Conservation (phyloP, 2,797 vertebrate genomes). For the Cheirogaleus major region DNA sequence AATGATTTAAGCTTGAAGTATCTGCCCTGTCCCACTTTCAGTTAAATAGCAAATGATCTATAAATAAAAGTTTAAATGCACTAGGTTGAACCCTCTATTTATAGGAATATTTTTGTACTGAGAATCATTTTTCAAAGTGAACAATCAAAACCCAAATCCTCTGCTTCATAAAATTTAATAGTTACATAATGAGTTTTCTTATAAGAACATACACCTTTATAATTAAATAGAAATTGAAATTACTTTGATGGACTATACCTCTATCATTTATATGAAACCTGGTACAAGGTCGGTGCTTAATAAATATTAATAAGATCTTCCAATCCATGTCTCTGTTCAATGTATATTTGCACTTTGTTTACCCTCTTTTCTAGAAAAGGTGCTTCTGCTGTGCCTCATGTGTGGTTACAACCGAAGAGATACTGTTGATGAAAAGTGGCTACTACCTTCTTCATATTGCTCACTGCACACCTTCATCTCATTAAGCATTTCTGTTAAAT, state of each 20-base stretch:
- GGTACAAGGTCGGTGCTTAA: neutral
- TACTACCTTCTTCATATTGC: neutral
- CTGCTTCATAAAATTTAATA: conserved; percentile 60
- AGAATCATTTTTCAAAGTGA: conserved; percentile 56
- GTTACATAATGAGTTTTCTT: conserved; percentile 54
- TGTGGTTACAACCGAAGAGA: neutral
- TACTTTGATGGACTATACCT: neutral
- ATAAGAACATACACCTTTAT: conserved; percentile 13
- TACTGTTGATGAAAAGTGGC: neutral
- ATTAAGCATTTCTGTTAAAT: conserved; percentile 49
- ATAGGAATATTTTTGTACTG: conserved; percentile 39
- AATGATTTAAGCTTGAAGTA: conserved; percentile 17
- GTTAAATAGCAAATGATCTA: conserved; percentile 39
- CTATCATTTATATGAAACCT: neutral
- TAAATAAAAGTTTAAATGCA: conserved; percentile 48
- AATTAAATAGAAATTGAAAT: conserved; percentile 58
- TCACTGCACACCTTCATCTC: neutral
- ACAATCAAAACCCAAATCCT: conserved; percentile 41
- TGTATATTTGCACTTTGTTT: neutral
- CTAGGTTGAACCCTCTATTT: conserved; percentile 17
- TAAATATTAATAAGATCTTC: neutral
- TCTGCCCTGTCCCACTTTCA: neutral
- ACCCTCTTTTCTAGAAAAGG: neutral
- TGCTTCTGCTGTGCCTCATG: neutral
- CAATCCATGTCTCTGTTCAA: neutral